Conservation (phyloP, 2,113 vertebrate genomes). For the Pygathrix nemaeus region DNA sequence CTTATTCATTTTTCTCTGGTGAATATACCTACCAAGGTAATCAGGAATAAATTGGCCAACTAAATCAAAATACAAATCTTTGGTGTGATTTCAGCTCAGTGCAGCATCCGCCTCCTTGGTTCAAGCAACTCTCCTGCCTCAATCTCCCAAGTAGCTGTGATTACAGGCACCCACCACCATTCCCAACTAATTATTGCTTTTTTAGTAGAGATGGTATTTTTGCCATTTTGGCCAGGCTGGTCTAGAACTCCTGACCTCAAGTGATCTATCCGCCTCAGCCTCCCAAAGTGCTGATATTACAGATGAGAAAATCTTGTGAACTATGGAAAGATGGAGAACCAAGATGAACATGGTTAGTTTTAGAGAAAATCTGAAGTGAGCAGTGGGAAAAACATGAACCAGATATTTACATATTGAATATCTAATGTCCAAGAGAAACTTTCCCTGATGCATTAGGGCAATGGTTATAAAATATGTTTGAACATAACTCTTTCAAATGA, state of each 20-base stretch:
- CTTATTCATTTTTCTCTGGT: not conserved
- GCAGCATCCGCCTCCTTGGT: no score
- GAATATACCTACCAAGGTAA: not conserved
- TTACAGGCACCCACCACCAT: no score
- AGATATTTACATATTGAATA: not conserved
- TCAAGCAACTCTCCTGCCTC: no score
- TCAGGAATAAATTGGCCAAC: not conserved
- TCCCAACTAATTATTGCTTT: no score
- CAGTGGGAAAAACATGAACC: not conserved
- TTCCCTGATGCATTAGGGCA: not conserved
- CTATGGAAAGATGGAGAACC: not conserved
- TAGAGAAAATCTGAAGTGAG: not conserved
- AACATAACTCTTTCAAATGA: not conserved
- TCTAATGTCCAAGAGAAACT: not conserved
- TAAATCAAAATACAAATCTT: not conserved
- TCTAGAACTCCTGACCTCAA: no score
- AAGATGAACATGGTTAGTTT: not conserved
- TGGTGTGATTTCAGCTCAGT: no score
- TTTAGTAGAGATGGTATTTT: no score
- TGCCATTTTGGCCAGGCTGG: no score
- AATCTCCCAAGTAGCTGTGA: no score
- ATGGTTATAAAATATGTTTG: not conserved
- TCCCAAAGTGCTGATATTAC: not conserved
- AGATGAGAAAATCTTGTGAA: not conserved
- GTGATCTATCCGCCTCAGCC: no score